Evolutionary conservation across 2,888 invertebrate species (phyloP).

Genomic region (Phlogophora meticulosa): DNA sequence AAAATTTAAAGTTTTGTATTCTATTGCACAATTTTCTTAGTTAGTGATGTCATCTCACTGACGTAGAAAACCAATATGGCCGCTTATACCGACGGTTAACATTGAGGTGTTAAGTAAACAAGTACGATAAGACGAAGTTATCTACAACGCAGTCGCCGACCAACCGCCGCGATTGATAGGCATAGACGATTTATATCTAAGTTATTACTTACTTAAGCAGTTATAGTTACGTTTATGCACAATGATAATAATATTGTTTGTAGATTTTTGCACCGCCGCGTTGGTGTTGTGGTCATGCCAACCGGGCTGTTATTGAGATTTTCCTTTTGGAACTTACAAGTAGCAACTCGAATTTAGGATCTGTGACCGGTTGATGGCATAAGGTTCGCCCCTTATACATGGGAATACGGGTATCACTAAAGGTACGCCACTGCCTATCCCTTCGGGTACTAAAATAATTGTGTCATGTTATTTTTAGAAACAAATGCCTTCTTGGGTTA

Average conservation of each 20-base stretch:
- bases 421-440: too few relatives aligned
- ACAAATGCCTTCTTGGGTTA: background rate
- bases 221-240: conserved; percentile 21
- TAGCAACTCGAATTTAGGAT: too few relatives aligned
- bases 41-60: conserved; percentile 16
- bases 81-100: conserved; percentile 57
- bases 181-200: conserved; percentile 49
- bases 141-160: conserved; percentile 78
- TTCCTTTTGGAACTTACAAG: too few relatives aligned
- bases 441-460: too few relatives aligned
- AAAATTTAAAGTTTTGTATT: too few relatives aligned
- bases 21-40: conserved; percentile 4
- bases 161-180: conserved; percentile 70
- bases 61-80: conserved; percentile 42
- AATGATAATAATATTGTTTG: background rate
- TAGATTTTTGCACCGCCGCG: background rate
- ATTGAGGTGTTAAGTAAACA: conserved; percentile 81
- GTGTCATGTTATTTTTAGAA: too few relatives aligned
- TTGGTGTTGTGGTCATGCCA: too few relatives aligned
- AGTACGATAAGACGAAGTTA: conserved; percentile 86
- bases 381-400: too few relatives aligned
- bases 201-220: conserved; percentile 31
- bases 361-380: too few relatives aligned
- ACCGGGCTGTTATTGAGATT: too few relatives aligned
- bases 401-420: too few relatives aligned